Conservation (phyloP, 2,888 invertebrate species). For the Mechanitis messenoides region DNA sequence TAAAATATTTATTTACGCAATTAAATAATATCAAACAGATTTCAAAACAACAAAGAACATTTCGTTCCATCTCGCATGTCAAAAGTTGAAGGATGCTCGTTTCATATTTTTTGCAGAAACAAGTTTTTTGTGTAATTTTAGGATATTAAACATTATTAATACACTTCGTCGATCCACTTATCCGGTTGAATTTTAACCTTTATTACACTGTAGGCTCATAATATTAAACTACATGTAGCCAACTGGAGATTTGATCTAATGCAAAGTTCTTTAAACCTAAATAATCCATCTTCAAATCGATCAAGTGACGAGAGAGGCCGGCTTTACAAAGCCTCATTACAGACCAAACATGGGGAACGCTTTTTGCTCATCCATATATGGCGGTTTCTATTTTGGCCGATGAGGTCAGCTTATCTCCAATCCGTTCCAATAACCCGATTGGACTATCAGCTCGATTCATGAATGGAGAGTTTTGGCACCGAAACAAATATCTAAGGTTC, state of each 20-base stretch:
- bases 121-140: conserved; percentile 10
- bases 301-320: conserved; percentile 1
- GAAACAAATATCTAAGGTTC: conserved; percentile 33
- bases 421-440: conserved; percentile 39
- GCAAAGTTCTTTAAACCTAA: neutral
- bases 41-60: too few species aligned
- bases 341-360: conserved; percentile 14
- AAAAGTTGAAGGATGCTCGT: conserved; percentile 14
- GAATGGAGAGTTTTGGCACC: conserved; percentile 52
- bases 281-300: conserved; percentile 2
- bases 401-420: conserved; percentile 37
- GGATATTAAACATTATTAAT: neutral
- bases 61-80: conserved; percentile 6
- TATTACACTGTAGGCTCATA: too few species aligned
- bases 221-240: too few species aligned
- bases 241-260: neutral
- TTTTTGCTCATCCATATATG: conserved; percentile 21
- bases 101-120: conserved; percentile 9
- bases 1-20: too few species aligned
- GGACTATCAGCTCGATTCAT: conserved; percentile 34
- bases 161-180: neutral
- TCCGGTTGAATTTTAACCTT: neutral
- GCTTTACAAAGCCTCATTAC: conserved; percentile 4
- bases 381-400: conserved; percentile 19
- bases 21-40: too few species aligned